Evolutionary conservation across 2,797 vertebrate genomes (phyloP), one percentile per base, ranked within the genome.

Genomic region (Podarcis lilfordi): DNA sequence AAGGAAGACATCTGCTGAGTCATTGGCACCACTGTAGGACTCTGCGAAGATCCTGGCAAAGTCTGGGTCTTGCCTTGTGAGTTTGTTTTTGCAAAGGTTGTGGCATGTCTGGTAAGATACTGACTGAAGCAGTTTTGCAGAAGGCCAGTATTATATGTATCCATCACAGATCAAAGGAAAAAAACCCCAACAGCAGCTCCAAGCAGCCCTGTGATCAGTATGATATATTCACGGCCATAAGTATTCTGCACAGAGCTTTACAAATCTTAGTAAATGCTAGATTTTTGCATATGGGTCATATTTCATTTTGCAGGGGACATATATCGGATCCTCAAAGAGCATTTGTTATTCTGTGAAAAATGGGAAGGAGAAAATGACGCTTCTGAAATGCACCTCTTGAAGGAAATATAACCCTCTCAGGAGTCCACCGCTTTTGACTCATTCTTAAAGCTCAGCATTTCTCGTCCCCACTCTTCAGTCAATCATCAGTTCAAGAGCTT

Each of bases 1-100:
- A 94, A 95, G 93, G 69, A 94, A 89, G 93, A 92, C 94, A 96
- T 94, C 93, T 95, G 93, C 95, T 94, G 94, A 95, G 93, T 92
- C 88, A 91, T 89, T 85, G 85, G 64, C 77, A 93, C 93, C 82
- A 88, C 69, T 93, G 83, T 43, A 89, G 45, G 40, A 79, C 80
- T 82, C 61, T 64, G 7, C 5, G 2, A 64, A 64, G 21, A 64
- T 64, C 61, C 89, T 81, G 55, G 80, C 0, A 1, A 1, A 82
- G 82, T 23, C 75, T 82, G 80, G 37, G 19, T 9, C 40, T 89
- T 64, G 21, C 21, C 61, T 64, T 64, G 61, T 64, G 61, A 64
- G 21, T 64, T 50, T 86, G 2, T 66, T 25, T 80, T 37, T 50
- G 19, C 40, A 45, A 66, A 75, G 37, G 74, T 59, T n/a, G 29